Evolutionary conservation across 2,888 invertebrate genomes (phyloP), one percentile per base, ranked within the genome.

Genomic region (Pseudolycoriella hygida): DNA sequence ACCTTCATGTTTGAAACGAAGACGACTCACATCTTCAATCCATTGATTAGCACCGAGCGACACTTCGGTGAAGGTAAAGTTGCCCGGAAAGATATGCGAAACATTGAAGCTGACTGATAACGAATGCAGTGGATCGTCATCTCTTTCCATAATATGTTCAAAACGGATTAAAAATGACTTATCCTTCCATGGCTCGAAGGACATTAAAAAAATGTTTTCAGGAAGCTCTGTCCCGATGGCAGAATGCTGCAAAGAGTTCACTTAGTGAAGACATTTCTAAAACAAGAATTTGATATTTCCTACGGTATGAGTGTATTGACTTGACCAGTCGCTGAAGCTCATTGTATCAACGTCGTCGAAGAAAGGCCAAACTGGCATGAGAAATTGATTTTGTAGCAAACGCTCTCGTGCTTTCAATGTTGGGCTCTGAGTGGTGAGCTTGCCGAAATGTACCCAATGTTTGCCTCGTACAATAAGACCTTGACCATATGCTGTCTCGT

Each of bases 151-250:
- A 49, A 81, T 72, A 58, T 90, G 85, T 55, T 90, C 90, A 1
- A 90, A 60, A 18, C 89, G 69, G 1, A 90, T 52, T n/a, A 90
- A 62, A 11, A 83, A 54, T 17, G 69, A 67, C 1, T 66, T 61
- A 0, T 67, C 67, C 38, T 70, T 71, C 80, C 82, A 85, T 0
- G 84, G 83, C 54, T 90, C 89, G 41, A 89, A 56, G 0, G 86
- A 86, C 12, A 90, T 60, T 41, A 90, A 62, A 56, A 87, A 80
- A 0, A 89, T 64, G 40, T 82, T 82, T 19, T 66, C 60, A 0
- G 87, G 85, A 2, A 89, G 56, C 0, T 65, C 55, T 3, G 58
- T 53, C 2, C 67, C 62, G 2, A 82, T 52, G 2, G 73, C 77
- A 15, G 71, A 62, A 53, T 62, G 72, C 76, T 77, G 54, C 17